phyloP scores from a whole-genome alignment of 2,888 invertebrate species.

The Eumerus sabulonum region DNA sequence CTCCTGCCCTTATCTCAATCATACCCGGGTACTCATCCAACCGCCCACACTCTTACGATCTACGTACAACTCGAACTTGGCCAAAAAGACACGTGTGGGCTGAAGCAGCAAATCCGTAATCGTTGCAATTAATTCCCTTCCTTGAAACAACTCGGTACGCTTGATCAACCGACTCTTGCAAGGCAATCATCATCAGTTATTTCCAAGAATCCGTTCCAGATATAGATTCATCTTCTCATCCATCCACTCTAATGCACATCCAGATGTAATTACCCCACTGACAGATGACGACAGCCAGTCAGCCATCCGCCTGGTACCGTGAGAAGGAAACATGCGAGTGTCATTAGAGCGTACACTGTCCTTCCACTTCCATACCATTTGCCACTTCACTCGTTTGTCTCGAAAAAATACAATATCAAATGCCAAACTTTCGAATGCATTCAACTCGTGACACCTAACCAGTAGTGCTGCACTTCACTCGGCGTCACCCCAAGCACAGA shows the following conservation, averaged over 20 bases:
- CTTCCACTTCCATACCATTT: neutral
- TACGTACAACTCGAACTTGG: neutral
- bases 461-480: conserved; percentile 10
- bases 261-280: conserved; percentile 19
- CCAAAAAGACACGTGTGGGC: conserved; percentile 27
- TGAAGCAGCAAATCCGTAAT: conserved; percentile 17
- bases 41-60: conserved; percentile 12
- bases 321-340: conserved; percentile 26
- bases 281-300: conserved; percentile 15
- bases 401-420: conserved; percentile 15
- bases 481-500: conserved; percentile 21
- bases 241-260: conserved; percentile 13
- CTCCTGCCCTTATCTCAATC: conserved; percentile 23
- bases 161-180: conserved; percentile 21
- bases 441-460: conserved; percentile 17
- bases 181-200: conserved; percentile 11
- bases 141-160: conserved; percentile 9
- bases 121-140: conserved; percentile 25
- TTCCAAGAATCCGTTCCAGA: conserved; percentile 34
- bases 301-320: conserved; percentile 8
- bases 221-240: conserved; percentile 17
- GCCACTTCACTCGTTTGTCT: neutral
- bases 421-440: conserved; percentile 27
- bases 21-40: conserved; percentile 15
- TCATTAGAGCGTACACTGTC: conserved; percentile 18